Base-by-base conservation (phyloP, 1,140 invertebrate species). In the Lysiphlebus fabarum region DNA sequence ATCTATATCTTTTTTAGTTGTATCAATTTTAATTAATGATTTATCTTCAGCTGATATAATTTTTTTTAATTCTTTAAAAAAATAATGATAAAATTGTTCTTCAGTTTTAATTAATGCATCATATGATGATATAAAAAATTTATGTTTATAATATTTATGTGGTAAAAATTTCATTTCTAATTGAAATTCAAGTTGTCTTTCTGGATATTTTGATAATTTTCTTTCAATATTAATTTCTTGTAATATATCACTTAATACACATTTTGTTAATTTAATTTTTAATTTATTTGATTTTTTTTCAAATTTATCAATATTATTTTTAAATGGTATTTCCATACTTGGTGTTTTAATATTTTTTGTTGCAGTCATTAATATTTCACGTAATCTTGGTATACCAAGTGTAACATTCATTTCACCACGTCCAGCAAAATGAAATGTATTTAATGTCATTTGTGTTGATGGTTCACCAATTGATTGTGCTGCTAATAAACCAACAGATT, bases 401-500 rank as follows among this genome's bases (percentile, higher is more conserved):
- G 98, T 99, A 0, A 99, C 96, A 78, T 99, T 99, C 95, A 99
- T 99, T 79, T 99, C 98, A 83, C 96, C 96, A 81, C 95, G 87
- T 76, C 98, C 98, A 67, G 98, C 97, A 81, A 99, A 99, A 75
- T 99, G 98, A 79, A 99, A 99, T 40, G 98, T 99, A 70, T 99
- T 99, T 62, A 99, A 76, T 67, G 98, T 99, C 97, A 99, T 99
- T 82, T 99, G 97, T 57, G 98, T 99, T 4, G 96, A 98, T 0
- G 97, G 97, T 81, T 99, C 98, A 59, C 96, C 96, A 65, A 99
- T 91, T 7, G 95, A 98, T 82, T 91, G 90, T 17, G 96, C 96
- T 14, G 96, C 96, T 55, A 99, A 77, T 26, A 99, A 75, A 33
- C 98, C 98, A 11, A 99, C 97, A 9, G 95, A 89, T 79, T 99